These are phyloP conservation scores for Helicoverpa zea DNA, from an alignment of 1,140 invertebrate species.

Conservation along the genomic window DNA sequence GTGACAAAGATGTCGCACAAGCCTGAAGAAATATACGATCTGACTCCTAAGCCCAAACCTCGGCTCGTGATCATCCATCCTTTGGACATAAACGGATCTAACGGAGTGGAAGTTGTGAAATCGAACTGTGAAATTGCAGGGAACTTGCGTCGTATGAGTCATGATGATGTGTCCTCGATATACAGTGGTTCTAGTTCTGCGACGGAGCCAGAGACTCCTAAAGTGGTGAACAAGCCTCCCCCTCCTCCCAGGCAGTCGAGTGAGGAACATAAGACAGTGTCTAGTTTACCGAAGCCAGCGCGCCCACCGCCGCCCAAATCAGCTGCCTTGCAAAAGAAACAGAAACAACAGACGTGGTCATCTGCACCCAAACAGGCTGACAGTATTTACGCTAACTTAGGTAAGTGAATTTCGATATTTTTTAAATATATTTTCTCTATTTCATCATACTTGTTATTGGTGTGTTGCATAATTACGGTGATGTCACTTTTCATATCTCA, in stretches of 20 bases:
- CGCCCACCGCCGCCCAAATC: conserved; percentile 91
- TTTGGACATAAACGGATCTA: conserved; percentile 93
- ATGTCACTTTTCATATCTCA: background rate
- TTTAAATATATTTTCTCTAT: background rate
- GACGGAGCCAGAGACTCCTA: conserved; percentile 78
- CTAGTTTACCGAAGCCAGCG: conserved; percentile 87
- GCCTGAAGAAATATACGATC: conserved; percentile 87
- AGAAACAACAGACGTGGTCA: conserved; percentile 87
- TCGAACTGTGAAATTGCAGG: conserved; percentile 85
- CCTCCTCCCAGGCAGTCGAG: conserved; percentile 84
- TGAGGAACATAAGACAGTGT: conserved; percentile 87
- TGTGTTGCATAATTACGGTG: background rate
- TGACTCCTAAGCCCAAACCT: conserved; percentile 88
- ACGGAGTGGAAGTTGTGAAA: conserved; percentile 91
- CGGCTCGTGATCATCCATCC: conserved; percentile 95
- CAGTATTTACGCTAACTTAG: conserved; percentile 93
- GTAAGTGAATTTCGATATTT: conserved; percentile 85
- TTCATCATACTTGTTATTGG: background rate
- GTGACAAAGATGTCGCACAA: conserved; percentile 76
- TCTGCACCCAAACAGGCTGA: conserved; percentile 84
- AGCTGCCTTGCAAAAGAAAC: conserved; percentile 88
- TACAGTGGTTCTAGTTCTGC: conserved; percentile 85
- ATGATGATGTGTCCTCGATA: conserved; percentile 82
- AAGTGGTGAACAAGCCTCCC: conserved; percentile 83
- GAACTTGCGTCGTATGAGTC: conserved; percentile 80